Evolutionary conservation across 1,140 invertebrate species (phyloP).

Genomic region (Asbolus verrucosus): DNA sequence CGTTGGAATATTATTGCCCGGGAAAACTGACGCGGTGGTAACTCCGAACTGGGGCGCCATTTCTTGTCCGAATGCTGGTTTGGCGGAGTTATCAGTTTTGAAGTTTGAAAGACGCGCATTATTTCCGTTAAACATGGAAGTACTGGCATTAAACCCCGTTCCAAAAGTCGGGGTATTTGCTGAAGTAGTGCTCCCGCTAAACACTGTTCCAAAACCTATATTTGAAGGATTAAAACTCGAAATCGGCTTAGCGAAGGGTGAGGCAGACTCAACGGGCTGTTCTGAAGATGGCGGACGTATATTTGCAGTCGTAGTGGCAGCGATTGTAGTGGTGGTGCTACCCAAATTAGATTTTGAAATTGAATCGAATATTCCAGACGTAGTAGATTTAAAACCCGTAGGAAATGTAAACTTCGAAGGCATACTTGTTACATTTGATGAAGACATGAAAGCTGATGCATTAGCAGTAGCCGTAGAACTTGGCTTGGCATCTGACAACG

Average conservation of each 20-base stretch:
- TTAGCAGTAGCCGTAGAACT: background rate
- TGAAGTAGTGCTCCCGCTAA: too few species aligned
- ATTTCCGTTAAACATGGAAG: background rate
- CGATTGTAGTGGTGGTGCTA: too few species aligned
- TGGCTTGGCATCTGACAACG: too few species aligned
- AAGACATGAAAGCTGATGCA: background rate
- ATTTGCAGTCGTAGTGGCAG: too few species aligned
- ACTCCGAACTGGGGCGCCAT: background rate
- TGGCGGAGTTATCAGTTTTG: background rate
- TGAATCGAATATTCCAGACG: too few species aligned
- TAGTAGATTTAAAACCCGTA: background rate
- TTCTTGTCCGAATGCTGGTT: constrained; percentile 10
- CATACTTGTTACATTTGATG: background rate
- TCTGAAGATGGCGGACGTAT: too few species aligned
- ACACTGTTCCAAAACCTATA: background rate
- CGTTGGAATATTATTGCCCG: background rate
- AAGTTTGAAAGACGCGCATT: background rate
- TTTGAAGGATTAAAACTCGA: background rate
- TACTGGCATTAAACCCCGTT: background rate
- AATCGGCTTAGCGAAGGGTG: background rate
- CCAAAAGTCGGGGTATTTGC: constrained; percentile 5
- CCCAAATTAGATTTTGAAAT: too few species aligned
- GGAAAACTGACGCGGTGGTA: background rate
- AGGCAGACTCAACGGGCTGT: too few species aligned
- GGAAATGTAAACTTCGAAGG: background rate